These are phyloP conservation scores for Neopipo cinnamomea DNA, from an alignment of 2,113 vertebrate genomes.

Conservation along the genomic window DNA sequence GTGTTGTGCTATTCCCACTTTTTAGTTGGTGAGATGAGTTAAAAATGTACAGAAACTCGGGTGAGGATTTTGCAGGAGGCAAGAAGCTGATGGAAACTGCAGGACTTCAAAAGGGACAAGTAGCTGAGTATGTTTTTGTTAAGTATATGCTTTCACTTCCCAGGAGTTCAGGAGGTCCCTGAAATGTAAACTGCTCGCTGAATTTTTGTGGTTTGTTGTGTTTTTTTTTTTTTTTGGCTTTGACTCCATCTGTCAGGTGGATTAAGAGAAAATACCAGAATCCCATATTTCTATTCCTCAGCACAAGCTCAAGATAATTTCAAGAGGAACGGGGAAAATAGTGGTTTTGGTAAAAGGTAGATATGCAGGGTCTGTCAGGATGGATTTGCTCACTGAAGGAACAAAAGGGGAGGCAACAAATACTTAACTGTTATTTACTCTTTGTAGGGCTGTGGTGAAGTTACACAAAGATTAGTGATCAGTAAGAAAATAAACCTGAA, in stretches of 20 bases:
- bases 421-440: not conserved
- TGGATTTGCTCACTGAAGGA: not conserved
- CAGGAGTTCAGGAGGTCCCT: not conserved
- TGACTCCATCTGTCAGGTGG: not conserved
- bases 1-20: not conserved
- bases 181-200: not conserved
- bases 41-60: not conserved
- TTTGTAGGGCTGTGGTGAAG: not conserved
- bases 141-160: not conserved
- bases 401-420: not conserved
- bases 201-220: not conserved
- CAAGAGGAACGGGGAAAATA: not conserved
- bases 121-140: not conserved
- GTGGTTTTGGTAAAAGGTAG: not conserved
- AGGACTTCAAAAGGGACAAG: not conserved
- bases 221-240: not conserved
- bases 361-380: not conserved
- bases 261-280: not conserved
- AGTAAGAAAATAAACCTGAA: not conserved
- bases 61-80: not conserved
- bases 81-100: not conserved
- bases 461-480: not conserved
- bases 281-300: not conserved
- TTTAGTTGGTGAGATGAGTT: not conserved
- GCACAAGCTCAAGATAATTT: not conserved